Conservation (phyloP, 2,113 vertebrate genomes). For the Gopherus flavomarginatus region DNA sequence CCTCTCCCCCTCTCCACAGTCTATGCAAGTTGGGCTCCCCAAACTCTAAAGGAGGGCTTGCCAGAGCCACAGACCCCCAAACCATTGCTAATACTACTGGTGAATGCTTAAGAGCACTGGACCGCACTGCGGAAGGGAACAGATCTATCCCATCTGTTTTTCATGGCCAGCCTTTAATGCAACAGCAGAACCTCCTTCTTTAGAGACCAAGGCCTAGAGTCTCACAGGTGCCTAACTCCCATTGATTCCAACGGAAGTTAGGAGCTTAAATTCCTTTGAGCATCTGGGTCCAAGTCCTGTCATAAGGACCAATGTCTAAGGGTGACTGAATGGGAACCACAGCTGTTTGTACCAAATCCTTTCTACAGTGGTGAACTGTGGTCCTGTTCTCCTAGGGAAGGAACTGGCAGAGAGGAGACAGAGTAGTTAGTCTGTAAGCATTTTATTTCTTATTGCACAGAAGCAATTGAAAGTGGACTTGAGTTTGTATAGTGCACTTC, state of each 20-base stretch:
- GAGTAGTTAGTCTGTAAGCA: slow-evolving; percentile 69
- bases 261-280: background rate
- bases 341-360: background rate
- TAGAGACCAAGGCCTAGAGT: background rate
- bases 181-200: background rate
- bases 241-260: background rate
- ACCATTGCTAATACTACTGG: too few species aligned
- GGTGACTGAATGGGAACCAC: background rate
- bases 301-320: background rate
- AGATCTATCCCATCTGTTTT: background rate
- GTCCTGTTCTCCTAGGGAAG: background rate
- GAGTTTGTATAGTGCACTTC: slow-evolving; percentile 66
- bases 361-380: background rate
- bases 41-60: background rate
- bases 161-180: background rate
- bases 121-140: background rate
- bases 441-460: slow-evolving; percentile 84
- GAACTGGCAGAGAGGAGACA: background rate
- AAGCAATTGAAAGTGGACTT: slow-evolving; percentile 78
- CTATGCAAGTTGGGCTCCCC: background rate
- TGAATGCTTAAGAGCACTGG: background rate
- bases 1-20: too few species aligned
- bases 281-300: background rate
- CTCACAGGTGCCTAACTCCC: background rate
- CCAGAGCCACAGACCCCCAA: too few species aligned